phyloP scores from a whole-genome alignment of 2,888 invertebrate genomes.

The Xestoiulus laeticollis region DNA sequence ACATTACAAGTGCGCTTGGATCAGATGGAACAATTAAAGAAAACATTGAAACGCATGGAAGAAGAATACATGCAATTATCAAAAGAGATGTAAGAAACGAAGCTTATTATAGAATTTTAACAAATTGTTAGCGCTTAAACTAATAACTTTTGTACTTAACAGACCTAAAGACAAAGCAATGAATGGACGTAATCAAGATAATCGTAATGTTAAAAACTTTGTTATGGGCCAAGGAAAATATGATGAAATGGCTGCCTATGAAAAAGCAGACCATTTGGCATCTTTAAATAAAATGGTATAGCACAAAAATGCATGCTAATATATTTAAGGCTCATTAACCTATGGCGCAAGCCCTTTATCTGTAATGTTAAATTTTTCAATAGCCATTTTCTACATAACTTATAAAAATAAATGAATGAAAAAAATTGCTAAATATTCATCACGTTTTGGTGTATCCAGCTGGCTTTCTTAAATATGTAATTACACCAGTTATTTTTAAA shows the following conservation, averaged over 20 bases:
- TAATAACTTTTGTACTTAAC: neutral
- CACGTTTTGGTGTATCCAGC: too few species aligned
- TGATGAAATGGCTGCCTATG: constrained; percentile 54
- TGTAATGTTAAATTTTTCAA: too few species aligned
- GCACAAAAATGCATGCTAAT: neutral
- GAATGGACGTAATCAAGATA: constrained; percentile 33
- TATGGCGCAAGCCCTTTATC: too few species aligned
- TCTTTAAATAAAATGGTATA: constrained; percentile 54
- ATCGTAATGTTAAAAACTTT: constrained; percentile 52
- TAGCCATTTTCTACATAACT: too few species aligned
- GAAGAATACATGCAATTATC: constrained; percentile 49
- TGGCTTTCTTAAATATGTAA: too few species aligned
- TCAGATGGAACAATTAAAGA: constrained; percentile 53
- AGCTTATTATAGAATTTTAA: too few species aligned
- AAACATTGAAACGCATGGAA: constrained; percentile 53
- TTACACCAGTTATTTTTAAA: too few species aligned
- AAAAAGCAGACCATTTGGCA: constrained; percentile 56
- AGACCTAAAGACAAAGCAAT: neutral
- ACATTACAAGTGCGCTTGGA: constrained; percentile 55
- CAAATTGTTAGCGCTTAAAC: too few species aligned
- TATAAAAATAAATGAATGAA: too few species aligned
- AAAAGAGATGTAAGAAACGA: constrained; percentile 50
- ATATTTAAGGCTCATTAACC: too few species aligned
- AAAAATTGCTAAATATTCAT: too few species aligned
- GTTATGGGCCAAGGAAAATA: constrained; percentile 54